Evolutionary conservation across 2,797 vertebrate species (phyloP).

Genomic region (Poecilia wingei): DNA sequence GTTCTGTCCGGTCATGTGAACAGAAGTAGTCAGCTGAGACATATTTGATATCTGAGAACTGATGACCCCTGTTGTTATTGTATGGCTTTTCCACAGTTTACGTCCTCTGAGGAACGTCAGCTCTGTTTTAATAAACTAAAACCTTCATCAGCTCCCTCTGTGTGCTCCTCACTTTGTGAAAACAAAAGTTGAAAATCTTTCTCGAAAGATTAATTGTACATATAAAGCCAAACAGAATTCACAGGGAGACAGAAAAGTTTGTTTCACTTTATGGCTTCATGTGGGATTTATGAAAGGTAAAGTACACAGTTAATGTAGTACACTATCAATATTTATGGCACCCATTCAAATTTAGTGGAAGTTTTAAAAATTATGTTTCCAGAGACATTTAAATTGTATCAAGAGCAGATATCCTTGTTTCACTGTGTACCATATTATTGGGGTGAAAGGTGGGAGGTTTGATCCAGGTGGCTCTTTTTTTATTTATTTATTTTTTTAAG

Average conservation of each 20-base stretch:
- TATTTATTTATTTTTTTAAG: neutral
- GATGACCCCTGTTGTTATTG: neutral
- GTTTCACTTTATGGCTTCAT: constrained; percentile 1
- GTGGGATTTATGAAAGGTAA: neutral
- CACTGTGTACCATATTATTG: neutral
- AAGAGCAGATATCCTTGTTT: neutral
- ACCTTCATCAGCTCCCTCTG: neutral
- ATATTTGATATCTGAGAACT: neutral
- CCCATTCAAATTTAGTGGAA: neutral
- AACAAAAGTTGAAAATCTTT: neutral
- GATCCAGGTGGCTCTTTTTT: neutral
- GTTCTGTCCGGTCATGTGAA: neutral
- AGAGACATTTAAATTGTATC: constrained; percentile 4
- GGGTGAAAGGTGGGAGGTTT: neutral
- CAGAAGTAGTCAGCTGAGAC: neutral
- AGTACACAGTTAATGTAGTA: neutral
- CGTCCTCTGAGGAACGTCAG: neutral
- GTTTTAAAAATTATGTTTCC: constrained; percentile 3
- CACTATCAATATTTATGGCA: constrained; percentile 6
- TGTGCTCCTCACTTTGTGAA: neutral
- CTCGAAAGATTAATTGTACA: neutral
- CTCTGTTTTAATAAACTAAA: neutral
- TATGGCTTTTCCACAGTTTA: neutral
- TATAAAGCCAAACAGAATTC: constrained; percentile 3
- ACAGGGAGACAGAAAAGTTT: neutral